Conservation (phyloP, 1,140 invertebrate species). For the Dolichoris vasculosae region DNA sequence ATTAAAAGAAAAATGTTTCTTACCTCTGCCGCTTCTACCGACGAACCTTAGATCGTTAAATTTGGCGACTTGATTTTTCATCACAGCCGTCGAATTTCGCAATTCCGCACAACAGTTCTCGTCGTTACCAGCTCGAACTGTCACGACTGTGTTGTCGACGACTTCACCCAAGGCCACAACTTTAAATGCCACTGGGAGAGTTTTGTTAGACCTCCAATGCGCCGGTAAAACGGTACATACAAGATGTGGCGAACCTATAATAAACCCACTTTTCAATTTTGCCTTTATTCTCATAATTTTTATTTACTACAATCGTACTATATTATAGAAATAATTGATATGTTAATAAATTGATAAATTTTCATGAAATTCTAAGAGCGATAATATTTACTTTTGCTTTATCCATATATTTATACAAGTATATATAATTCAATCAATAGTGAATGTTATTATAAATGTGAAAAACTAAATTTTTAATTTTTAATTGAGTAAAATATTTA, state of each 20-base stretch:
- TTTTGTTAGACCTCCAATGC: slow-evolving; percentile 99
- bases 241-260: slow-evolving; percentile 85
- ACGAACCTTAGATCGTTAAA: slow-evolving; percentile 99
- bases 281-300: not conserved
- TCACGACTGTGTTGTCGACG: slow-evolving; percentile 96
- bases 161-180: slow-evolving; percentile 93
- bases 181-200: slow-evolving; percentile 94
- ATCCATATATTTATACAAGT: too few relatives aligned
- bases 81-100: slow-evolving; percentile 93
- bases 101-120: slow-evolving; percentile 97
- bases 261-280: not conserved
- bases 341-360: too few relatives aligned
- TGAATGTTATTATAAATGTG: too few relatives aligned
- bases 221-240: slow-evolving; percentile 93
- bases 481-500: too few relatives aligned
- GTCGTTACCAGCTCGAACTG: slow-evolving; percentile 96
- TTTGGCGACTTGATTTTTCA: slow-evolving; percentile 98
- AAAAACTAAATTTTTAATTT: too few relatives aligned
- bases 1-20: slow-evolving; percentile 68
- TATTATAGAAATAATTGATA: too few relatives aligned
- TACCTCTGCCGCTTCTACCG: slow-evolving; percentile 96
- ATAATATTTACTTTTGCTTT: too few relatives aligned
- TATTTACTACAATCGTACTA: not conserved
- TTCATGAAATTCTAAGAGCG: too few relatives aligned
- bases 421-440: too few relatives aligned